Evolutionary conservation across 2,888 invertebrate genomes (phyloP), one percentile per base, ranked within the genome.

Genomic region (Eristalis arbustorum): DNA sequence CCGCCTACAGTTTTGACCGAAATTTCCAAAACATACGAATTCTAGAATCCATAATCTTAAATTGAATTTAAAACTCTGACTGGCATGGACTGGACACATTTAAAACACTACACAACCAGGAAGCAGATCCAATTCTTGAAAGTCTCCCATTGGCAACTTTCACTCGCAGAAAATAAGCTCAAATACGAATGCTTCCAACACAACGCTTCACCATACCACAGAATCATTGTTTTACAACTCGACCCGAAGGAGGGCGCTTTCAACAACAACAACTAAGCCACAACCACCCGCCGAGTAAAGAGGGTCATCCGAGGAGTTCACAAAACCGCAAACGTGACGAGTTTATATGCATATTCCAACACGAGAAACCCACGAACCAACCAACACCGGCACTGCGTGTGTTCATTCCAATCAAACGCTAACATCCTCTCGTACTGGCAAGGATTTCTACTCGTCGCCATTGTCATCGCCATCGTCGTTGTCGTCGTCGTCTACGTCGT

Each of bases 291-390:
- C 37, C 25, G 67, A 68, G 80, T 37, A 76, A 73, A 68, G 72
- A 81, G 76, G 80, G 72, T 76, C 84, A 84, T 73, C 72, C 76
- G 68, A 63, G 72, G 69, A 76, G 84, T 81, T 76, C 42, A 84
- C 84, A 80, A 84, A 84, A 84, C 84, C 84, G 40, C 84, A 84
- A 80, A 84, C 84, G 84, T 84, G 84, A 84, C 84, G 84, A 81
- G 72, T 84, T 84, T 84, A 84, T 84, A 80, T 84, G 84, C 84
- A 84, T 76, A 84, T 80, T 80, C 63, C 67, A 80, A 72, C 67
- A 72, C 63, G 28, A 80, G 59, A 74, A 75, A 69, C 83, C 73
- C 42, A 77, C 57, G 77, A 77, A 76, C 72, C 61, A 76, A 76
- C 77, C 77, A 69, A 61, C 73, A 78, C 74, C 75, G 67, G 59